Evolutionary conservation across 2,797 vertebrate species (phyloP).

Genomic region (Phataginus tetradactyla): DNA sequence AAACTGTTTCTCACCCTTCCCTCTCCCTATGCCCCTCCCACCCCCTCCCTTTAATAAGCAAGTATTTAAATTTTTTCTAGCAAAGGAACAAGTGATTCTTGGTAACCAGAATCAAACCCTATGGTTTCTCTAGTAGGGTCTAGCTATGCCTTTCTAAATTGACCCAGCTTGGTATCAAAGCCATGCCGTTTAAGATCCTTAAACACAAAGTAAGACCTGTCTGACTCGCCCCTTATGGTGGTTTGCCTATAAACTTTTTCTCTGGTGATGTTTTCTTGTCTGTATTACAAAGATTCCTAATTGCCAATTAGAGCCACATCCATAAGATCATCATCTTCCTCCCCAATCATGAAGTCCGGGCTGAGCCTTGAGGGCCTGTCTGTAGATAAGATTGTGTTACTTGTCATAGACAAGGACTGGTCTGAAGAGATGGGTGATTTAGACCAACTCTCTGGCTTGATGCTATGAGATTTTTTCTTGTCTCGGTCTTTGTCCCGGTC

Average conservation of each 20-base stretch:
- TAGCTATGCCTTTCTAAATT: slow-evolving; percentile 67
- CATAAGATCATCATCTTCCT: slow-evolving; percentile 99
- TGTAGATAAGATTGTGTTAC: slow-evolving; percentile 87
- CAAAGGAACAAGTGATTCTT: slow-evolving; percentile 69
- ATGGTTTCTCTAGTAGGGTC: slow-evolving; percentile 63
- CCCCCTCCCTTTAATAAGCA: slow-evolving; percentile 71
- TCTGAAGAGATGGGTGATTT: slow-evolving; percentile 96
- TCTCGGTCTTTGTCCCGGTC: slow-evolving; percentile 91
- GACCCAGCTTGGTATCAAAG: slow-evolving; percentile 59
- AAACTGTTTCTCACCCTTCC: slow-evolving; percentile 73
- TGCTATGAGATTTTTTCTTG: slow-evolving; percentile 92
- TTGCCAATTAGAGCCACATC: slow-evolving; percentile 97
- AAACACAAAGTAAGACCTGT: slow-evolving; percentile 64
- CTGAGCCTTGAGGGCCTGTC: slow-evolving; percentile 94
- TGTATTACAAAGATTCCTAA: slow-evolving; percentile 77
- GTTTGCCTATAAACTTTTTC: slow-evolving; percentile 61
- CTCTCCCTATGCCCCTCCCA: slow-evolving; percentile 61
- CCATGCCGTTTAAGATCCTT: slow-evolving; percentile 57
- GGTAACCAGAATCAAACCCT: slow-evolving; percentile 64
- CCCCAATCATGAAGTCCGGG: slow-evolving; percentile 95
- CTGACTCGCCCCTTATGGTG: slow-evolving; percentile 50
- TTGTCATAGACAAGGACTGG: slow-evolving; percentile 91
- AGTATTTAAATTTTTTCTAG: slow-evolving; percentile 68
- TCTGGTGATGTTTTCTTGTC: slow-evolving; percentile 51
- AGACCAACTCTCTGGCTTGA: slow-evolving; percentile 97